Evolutionary conservation across 1,140 invertebrate genomes (phyloP), one percentile per base, ranked within the genome.

Genomic region (Drosophila navojoa): DNA sequence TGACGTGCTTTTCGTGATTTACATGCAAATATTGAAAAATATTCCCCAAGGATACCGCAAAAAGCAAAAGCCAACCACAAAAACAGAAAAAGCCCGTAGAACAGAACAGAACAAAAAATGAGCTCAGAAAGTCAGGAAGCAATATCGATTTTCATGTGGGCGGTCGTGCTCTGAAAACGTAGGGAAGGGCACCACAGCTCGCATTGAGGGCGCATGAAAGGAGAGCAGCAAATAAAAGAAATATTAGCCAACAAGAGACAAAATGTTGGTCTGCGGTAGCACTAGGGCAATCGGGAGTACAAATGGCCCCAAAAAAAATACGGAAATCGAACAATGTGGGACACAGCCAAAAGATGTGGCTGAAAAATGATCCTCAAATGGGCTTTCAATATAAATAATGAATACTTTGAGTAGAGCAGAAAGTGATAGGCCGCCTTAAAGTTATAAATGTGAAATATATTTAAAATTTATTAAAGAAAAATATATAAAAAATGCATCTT

Each of bases 1-100:
- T 91, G 89, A 91, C 89, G 89, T 91, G 90, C 89, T 89, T 91
- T 91, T 85, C 89, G 89, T 91, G 89, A 91, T 91, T 91, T 91
- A 82, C 89, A 91, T 91, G 89, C 89, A 91, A 91, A 91, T 91
- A 91, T 90, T 89, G 84, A 89, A 89, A 89, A 89, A 89, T 89
- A 89, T 89, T 89, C 84, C 84, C 84, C 84, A 89, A 89, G 84
- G 85, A 89, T 80, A 80, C 77, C 84, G 85, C 84, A 89, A 80
- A 80, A 80, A 81, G 76, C 78, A 86, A 80, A 68, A 59, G 59
- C 81, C 67, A 81, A 81, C 66, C 74, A 85, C 81, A 59, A 76
- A 52, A 61, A 49, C 59, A 53, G 29, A 35, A 13, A 60, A 16
- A 77, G 15, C 2, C 19, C 2, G 19, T 3, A 22, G 19, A 22